Evolutionary conservation across 2,797 vertebrate species (phyloP).

Genomic region (Myotis pilosus): DNA sequence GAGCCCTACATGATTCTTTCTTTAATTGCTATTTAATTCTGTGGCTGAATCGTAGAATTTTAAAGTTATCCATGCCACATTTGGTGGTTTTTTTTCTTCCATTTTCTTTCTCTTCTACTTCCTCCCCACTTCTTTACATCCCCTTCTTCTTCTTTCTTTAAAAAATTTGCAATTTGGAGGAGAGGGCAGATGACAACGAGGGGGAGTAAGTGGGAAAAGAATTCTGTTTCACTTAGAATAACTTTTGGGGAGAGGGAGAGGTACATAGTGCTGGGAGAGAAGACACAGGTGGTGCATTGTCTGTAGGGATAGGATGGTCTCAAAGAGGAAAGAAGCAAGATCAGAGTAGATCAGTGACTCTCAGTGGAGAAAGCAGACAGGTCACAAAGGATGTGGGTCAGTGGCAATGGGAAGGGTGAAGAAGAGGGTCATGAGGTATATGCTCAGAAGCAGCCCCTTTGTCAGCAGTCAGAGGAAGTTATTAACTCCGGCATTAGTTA

Average conservation of each 20-base stretch:
- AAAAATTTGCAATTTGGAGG: neutral
- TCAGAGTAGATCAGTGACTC: neutral
- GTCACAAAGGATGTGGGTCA: neutral
- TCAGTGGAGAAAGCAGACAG: neutral
- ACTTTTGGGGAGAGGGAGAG: rapidly evolving
- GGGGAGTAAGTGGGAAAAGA: neutral
- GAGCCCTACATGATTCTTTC: neutral
- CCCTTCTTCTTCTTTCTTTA: neutral
- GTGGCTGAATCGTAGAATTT: neutral
- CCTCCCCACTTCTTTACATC: neutral
- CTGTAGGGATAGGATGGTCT: neutral
- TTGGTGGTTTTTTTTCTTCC: neutral
- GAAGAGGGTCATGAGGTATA: neutral
- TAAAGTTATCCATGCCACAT: neutral
- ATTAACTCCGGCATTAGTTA: neutral
- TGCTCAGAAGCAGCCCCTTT: neutral
- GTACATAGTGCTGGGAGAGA: neutral
- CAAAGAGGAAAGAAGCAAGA: neutral
- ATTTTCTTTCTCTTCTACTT: neutral
- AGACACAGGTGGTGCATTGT: neutral
- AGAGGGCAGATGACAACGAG: neutral
- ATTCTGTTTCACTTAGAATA: neutral
- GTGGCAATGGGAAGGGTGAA: neutral
- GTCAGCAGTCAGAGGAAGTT: neutral
- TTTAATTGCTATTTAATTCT: neutral